phyloP scores from a whole-genome alignment of 2,888 invertebrate genomes.

The Didymodactylos carnosus region DNA sequence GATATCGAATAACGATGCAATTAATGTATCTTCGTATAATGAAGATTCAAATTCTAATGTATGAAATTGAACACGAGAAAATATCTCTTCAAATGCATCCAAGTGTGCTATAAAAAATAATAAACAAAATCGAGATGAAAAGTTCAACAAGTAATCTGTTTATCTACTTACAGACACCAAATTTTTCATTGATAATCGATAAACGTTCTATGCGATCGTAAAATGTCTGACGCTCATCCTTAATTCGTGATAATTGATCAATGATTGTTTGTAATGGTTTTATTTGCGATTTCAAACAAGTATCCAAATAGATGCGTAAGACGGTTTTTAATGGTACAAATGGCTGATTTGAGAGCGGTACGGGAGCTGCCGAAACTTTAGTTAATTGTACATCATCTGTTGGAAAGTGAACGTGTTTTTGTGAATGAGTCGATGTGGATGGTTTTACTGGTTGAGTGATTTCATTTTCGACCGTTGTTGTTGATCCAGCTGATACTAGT shows the following conservation, averaged over 20 bases:
- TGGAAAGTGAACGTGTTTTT: neutral
- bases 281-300: neutral
- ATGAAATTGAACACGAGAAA: constrained; percentile 54
- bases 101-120: constrained; percentile 9
- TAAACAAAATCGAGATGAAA: no score
- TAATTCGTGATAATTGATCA: neutral
- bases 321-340: neutral
- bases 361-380: neutral
- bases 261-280: neutral
- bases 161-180: no score
- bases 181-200: neutral
- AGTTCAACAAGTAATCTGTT: no score
- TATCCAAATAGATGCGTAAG: neutral
- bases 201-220: neutral
- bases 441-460: no score
- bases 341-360: neutral
- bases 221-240: neutral
- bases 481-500: no score
- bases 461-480: no score
- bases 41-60: constrained; percentile 49
- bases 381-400: neutral
- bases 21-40: constrained; percentile 51
- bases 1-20: constrained; percentile 59
- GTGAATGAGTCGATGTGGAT: no score
- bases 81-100: constrained; percentile 56